These are phyloP conservation scores for Saccostrea echinata DNA, from an alignment of 1,140 invertebrate genomes.

Conservation along the genomic window DNA sequence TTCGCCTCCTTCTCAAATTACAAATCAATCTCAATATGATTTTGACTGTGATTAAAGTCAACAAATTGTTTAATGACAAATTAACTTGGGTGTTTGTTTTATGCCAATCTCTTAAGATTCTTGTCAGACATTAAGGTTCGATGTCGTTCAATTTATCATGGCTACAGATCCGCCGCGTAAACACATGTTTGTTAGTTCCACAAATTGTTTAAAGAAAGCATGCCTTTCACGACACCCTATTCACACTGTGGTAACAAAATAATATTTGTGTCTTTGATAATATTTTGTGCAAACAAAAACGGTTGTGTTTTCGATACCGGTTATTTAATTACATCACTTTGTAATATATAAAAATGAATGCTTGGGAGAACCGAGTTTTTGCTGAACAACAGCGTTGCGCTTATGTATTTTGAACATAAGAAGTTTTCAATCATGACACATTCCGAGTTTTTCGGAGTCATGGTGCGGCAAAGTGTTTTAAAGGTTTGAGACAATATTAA, in stretches of 20 bases:
- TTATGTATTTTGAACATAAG: background rate
- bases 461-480: background rate
- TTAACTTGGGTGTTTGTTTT: constrained; percentile 22
- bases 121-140: background rate
- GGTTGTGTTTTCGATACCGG: constrained; percentile 30
- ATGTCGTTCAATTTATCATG: background rate
- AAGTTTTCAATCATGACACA: background rate
- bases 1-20: background rate
- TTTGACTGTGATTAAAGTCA: background rate
- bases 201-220: constrained; percentile 29
- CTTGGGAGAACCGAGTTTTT: background rate
- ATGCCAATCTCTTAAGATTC: constrained; percentile 2
- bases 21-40: background rate
- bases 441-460: background rate
- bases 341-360: background rate
- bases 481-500: constrained; percentile 18
- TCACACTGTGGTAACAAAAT: constrained; percentile 20
- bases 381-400: background rate
- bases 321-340: constrained; percentile 12
- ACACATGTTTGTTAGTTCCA: constrained; percentile 1
- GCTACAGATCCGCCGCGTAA: background rate
- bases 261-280: constrained; percentile 30
- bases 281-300: constrained; percentile 1
- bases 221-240: background rate
- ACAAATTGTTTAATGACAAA: constrained; percentile 35